A percentile compares a stretch with the other conserved stretches of the same genome.
phyloP scores from a whole-genome alignment of 2,113 vertebrate genomes.

The Baryphthengus martii region DNA sequence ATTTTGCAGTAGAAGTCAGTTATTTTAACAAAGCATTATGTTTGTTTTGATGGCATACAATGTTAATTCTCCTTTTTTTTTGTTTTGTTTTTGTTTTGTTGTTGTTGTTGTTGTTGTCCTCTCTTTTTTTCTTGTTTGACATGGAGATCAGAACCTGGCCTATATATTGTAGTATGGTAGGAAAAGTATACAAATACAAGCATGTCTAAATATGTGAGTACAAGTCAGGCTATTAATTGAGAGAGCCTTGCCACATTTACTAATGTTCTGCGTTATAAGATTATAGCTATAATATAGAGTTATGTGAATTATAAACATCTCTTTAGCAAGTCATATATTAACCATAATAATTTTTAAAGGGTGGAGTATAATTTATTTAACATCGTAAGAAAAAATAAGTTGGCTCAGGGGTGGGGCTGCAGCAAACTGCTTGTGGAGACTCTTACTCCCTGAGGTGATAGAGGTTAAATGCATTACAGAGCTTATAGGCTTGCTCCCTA shows the following conservation, averaged over 20 bases:
- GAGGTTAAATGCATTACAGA: slow-evolving; percentile 66
- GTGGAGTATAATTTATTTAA: slow-evolving; percentile 73
- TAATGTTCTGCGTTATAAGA: slow-evolving; percentile 50
- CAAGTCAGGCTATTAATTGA: slow-evolving; percentile 60
- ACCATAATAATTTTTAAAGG: slow-evolving; percentile 64
- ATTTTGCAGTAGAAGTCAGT: slow-evolving; percentile 24
- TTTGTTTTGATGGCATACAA: neutral
- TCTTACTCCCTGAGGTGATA: slow-evolving; percentile 60
- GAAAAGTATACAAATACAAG: slow-evolving; percentile 31
- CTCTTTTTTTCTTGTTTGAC: neutral
- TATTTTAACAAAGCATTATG: neutral
- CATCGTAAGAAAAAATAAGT: slow-evolving; percentile 62
- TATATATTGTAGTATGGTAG: neutral
- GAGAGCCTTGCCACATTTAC: slow-evolving; percentile 58
- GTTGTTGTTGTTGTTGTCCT: too few relatives aligned
- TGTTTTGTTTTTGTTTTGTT: too few relatives aligned
- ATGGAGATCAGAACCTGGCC: neutral
- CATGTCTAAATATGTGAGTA: slow-evolving; percentile 54
- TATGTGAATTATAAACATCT: slow-evolving; percentile 72
- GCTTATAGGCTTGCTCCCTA: slow-evolving; percentile 40
- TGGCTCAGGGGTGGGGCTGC: slow-evolving; percentile 40
- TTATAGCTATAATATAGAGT: slow-evolving; percentile 71
- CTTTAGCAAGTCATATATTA: slow-evolving; percentile 70
- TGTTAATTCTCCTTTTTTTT: neutral
- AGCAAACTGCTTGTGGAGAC: slow-evolving; percentile 64